Base-by-base conservation (phyloP, 2,113 vertebrate genomes). In the Sula dactylatra region DNA sequence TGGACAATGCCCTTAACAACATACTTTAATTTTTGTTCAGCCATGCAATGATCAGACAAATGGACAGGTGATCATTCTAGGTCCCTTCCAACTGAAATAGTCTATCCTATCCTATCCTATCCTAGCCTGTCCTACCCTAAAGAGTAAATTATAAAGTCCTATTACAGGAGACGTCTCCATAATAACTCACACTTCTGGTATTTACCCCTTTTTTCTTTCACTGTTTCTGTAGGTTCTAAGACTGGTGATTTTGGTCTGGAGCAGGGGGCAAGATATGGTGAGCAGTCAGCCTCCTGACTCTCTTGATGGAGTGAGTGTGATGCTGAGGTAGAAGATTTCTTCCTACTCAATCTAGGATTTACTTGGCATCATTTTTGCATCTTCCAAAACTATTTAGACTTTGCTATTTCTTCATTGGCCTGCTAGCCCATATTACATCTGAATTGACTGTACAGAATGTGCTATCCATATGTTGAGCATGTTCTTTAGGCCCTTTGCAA, bases 221-320 rank as follows among this genome's bases (percentile, higher is more conserved):
- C 47, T 20, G 10, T 7, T 47, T 7, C 25, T 32, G 16, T 19
- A 25, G 4, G 5, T 61, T 40, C 24, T n/a, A 36, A 5, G 19
- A 26, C 22, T 32, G 20, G 14, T 74, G 25, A 61, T 40, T 31
- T 61, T 6, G 2, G 8, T 49, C 11, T 32, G 38, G 34, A n/a
- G 19, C 26, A 0, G 1, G 24, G 11, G 9, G 38, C 5, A 21
- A 65, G 3, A 12, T 31, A 27, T 0, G 3, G 7, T 26, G 14
- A 47, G 7, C 18, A 62, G 15, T 42, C n/a, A 42, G 3, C 26
- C 36, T 36, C 24, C 24, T 29, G 22, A 55, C 14, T 69, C 7
- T 26, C 49, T 40, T 40, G 11, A 4, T 61, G 31, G 21, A 31
- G 61, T 61, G 7, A 32, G 5, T 64, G 50, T 47, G 64, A 61